Base-by-base conservation (phyloP, 2,888 invertebrate genomes). In the Molanna angustata region DNA sequence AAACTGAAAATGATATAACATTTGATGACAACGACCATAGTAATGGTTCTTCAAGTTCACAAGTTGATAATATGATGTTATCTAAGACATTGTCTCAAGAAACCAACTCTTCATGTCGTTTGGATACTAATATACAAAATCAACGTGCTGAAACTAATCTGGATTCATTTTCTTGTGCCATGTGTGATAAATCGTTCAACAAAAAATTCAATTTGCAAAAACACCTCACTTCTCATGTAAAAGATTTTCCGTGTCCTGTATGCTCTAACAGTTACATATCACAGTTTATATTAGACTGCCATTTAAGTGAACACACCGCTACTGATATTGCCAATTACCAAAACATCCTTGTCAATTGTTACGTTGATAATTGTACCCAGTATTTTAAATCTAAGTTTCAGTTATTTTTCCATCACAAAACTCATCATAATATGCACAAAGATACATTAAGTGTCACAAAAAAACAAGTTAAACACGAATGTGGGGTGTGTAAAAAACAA, bases 181-280 rank as follows among this genome's bases (percentile, higher is more conserved):
- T 63, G 6, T 63, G 64, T 54, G 61, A 57, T 4, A 59, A 58
- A 55, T 31, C 40, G 18, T 60, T 63, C 47, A 61, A 57, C 9
- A 58, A 60, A 14, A 59, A 56, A 35, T 60, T 60, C 22, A 62
- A 61, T 45, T 50, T 61, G 35, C 50, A 60, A 20, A 48, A 50
- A 20, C 64, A 64, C 39, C 37, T 63, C 17, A 56, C 47, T 7
- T 55, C 53, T 14, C 64, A 64, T 40, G 50, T 51, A 4, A 42
- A 48, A 19, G 64, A 63, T 44, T 48, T 54, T 33, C 55, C 43
- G 21, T 63, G 63, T 52, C 55, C 42, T 19, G 54, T 62, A 2
- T 63, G 63, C 39, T 61, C 62, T 46, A 56, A 57, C 20, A 62
- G 62, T 56, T 62, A 53, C 37, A 61, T 57, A 16, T 55, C 60